Evolutionary conservation across 2,888 invertebrate species (phyloP).

Genomic region (Hydrotaea diabolus): DNA sequence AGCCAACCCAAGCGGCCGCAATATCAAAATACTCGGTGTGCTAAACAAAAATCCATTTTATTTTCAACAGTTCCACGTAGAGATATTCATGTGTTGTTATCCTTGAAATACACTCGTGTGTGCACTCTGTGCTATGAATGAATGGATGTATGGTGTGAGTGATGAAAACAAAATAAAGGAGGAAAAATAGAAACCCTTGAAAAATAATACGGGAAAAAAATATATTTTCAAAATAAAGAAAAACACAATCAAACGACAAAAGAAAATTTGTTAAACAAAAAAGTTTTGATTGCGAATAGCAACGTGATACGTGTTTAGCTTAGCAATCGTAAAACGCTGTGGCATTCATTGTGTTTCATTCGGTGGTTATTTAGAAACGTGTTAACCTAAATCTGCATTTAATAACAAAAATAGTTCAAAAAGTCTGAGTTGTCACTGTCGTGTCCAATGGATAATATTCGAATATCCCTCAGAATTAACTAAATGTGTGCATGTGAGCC

Average conservation of each 20-base stretch:
- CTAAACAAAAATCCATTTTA: background rate
- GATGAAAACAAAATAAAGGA: background rate
- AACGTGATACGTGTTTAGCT: background rate
- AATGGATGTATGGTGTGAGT: slow-evolving; percentile 4
- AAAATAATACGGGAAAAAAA: no score
- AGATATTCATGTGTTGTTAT: background rate
- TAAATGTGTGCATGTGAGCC: background rate
- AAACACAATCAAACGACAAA: background rate
- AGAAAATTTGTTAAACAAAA: background rate
- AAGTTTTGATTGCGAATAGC: background rate
- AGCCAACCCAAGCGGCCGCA: background rate
- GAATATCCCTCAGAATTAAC: background rate
- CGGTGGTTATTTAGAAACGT: slow-evolving; percentile 23
- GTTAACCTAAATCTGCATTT: slow-evolving; percentile 46
- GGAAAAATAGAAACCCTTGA: background rate
- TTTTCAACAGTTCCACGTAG: background rate
- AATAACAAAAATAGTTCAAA: slow-evolving; percentile 1
- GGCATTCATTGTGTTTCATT: background rate
- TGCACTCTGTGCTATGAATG: background rate
- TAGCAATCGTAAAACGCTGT: no score
- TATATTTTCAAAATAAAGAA: slow-evolving; percentile 13
- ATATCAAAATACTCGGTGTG: background rate
- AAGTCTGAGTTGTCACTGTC: slow-evolving; percentile 54
- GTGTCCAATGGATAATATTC: slow-evolving; percentile 18
- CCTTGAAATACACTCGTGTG: slow-evolving; percentile 9